Evolutionary conservation across 92 coral and sea anemone genomes (phyloP).

Genomic region (Paramuricea clavata): DNA sequence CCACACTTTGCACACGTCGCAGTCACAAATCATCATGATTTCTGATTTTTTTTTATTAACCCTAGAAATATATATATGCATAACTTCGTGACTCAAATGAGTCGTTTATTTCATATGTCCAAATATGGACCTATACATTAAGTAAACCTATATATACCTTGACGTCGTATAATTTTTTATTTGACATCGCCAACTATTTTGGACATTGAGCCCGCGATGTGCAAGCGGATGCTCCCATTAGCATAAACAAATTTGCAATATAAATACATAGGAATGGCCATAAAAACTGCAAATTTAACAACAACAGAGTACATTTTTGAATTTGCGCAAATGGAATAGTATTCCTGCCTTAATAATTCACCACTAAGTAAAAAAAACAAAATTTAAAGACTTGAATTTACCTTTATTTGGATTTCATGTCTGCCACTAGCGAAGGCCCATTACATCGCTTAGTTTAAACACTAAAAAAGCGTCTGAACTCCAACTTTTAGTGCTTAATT

Average conservation of each 20-base stretch:
- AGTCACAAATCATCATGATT: too few species aligned
- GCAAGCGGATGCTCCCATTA: constrained; percentile 3
- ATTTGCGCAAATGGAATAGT: constrained; percentile 31
- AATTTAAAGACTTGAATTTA: not conserved
- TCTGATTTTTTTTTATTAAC: too few species aligned
- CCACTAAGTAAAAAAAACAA: not conserved
- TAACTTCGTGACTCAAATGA: too few species aligned
- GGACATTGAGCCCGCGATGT: constrained; percentile 19
- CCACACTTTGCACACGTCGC: too few species aligned
- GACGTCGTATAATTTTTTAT: too few species aligned
- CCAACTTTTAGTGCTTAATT: not conserved
- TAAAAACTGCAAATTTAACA: not conserved
- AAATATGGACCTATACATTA: too few species aligned
- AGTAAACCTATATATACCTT: too few species aligned
- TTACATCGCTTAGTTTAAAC: not conserved
- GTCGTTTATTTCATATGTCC: too few species aligned
- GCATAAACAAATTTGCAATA: not conserved
- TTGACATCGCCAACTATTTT: not conserved
- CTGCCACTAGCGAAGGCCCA: not conserved
- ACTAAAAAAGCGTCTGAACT: not conserved
- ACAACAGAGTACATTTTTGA: not conserved
- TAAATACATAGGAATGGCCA: not conserved
- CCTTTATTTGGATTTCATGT: not conserved
- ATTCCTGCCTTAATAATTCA: not conserved
- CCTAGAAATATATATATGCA: too few species aligned